phyloP scores from a whole-genome alignment of 1,140 invertebrate species.

The Anoplolepis gracilipes region DNA sequence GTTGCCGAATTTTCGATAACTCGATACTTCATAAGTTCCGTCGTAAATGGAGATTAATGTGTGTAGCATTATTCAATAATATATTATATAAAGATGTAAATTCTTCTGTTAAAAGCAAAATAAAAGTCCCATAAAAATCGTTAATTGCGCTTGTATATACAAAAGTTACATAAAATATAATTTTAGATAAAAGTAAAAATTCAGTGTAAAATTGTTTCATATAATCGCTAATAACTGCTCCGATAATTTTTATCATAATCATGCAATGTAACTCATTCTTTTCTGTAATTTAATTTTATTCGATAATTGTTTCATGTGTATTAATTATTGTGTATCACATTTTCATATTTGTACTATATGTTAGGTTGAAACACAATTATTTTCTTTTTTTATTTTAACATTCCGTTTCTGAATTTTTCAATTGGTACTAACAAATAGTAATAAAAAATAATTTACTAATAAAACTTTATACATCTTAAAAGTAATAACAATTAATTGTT shows the following conservation, averaged over 20 bases:
- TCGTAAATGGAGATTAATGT: background rate
- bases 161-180: background rate
- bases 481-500: background rate
- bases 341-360: background rate
- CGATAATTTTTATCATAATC: too few relatives aligned
- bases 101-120: background rate
- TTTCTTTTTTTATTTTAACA: background rate
- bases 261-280: too few relatives aligned
- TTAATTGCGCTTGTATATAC: background rate
- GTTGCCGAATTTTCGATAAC: conserved; percentile 54
- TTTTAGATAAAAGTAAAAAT: background rate
- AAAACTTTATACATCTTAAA: background rate
- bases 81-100: background rate
- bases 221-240: too few relatives aligned
- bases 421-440: background rate
- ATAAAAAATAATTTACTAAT: background rate
- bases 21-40: conserved; percentile 11
- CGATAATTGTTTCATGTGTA: background rate
- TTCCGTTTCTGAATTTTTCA: background rate
- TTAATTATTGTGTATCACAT: background rate
- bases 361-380: background rate
- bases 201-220: too few relatives aligned
- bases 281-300: conserved; percentile 15
- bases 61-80: conserved; percentile 7
- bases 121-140: background rate